Evolutionary conservation across 1,140 invertebrate species (phyloP).

Genomic region (Scaptodrosophila lebanonensis): DNA sequence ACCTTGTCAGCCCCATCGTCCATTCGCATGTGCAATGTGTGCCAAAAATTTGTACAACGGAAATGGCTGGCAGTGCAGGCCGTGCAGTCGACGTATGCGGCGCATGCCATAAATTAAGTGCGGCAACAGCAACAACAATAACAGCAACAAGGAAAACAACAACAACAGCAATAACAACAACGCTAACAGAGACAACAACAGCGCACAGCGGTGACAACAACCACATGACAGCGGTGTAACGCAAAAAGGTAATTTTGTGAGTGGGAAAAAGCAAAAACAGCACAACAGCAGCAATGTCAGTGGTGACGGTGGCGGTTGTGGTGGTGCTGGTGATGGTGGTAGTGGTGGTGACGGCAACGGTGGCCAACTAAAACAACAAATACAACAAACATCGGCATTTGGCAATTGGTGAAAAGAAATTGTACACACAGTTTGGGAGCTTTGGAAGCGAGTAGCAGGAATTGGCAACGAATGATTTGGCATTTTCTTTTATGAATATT

Average conservation of each 20-base stretch:
- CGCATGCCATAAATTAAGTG: slow-evolving; percentile 67
- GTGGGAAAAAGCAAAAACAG: slow-evolving; percentile 36
- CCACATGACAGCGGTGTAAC: slow-evolving; percentile 64
- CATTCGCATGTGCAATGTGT: slow-evolving; percentile 38
- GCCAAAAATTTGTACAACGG: slow-evolving; percentile 66
- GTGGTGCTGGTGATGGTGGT: slow-evolving; percentile 14
- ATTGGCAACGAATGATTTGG: no score
- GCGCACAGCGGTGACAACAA: slow-evolving; percentile 19
- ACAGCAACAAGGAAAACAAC: slow-evolving; percentile 20
- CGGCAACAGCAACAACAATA: slow-evolving; percentile 55
- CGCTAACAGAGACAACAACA: not conserved
- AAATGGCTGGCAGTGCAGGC: no score
- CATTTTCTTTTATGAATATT: no score
- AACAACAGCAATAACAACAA: slow-evolving; percentile 29
- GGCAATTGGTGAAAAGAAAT: slow-evolving; percentile 44
- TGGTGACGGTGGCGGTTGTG: slow-evolving; percentile 21
- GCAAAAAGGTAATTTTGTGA: slow-evolving; percentile 67
- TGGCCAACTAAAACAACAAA: slow-evolving; percentile 34
- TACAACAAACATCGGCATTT: slow-evolving; percentile 37
- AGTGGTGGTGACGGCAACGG: slow-evolving; percentile 4
- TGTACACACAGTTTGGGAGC: no score
- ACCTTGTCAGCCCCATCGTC: no score
- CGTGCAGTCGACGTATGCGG: slow-evolving; percentile 26
- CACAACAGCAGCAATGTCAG: slow-evolving; percentile 14
- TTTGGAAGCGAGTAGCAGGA: no score